Evolutionary conservation across 2,113 vertebrate species (phyloP), one percentile per base, ranked within the genome.

Genomic region (Rattus norvegicus): DNA sequence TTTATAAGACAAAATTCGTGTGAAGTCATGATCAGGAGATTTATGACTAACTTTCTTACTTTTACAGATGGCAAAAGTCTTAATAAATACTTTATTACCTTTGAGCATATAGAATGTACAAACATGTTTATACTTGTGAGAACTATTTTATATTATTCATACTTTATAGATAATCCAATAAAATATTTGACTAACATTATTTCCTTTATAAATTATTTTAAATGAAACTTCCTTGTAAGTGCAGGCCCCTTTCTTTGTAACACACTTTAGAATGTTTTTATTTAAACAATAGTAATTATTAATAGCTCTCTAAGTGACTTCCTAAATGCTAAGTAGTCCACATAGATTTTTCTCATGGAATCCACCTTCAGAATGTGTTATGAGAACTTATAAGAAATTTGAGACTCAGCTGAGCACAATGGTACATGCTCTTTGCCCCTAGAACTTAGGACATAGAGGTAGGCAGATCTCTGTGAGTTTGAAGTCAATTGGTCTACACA

Each of bases 1-100:
- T 83, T 94, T 75, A 70, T n/a, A 79, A 94, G 24, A 69, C 72
- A 52, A 79, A 84, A 80, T 93, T 8, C 90, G 49, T 89, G 26
- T 89, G 36, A 95, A 94, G n/a, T 33, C 22, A 63, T 69, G 26
- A 47, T 95, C 61, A 93, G 52, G 30, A 65, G 6, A 56, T 56
- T 92, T 85, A 54, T 6, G 65, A 61, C 94, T 95, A 91, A 19
- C 70, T 94, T 88, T 75, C 59, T 89, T 92, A 49, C 59, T 94
- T 94, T 54, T 95, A 59, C 4, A 28, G 2, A 67, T 47, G 0
- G 49, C 7, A 70, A 90, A 89, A 33, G 4, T 8, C 30, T 56
- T 47, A 77, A 70, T 75, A 84, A 13, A 70, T 56, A 59, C 77
- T 90, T 96, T 33, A 56, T 95, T 54, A 67, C 19, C 28, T 90